These are phyloP conservation scores for Tachysurus vachellii DNA, from an alignment of 2,113 vertebrate genomes.

Conservation along the genomic window DNA sequence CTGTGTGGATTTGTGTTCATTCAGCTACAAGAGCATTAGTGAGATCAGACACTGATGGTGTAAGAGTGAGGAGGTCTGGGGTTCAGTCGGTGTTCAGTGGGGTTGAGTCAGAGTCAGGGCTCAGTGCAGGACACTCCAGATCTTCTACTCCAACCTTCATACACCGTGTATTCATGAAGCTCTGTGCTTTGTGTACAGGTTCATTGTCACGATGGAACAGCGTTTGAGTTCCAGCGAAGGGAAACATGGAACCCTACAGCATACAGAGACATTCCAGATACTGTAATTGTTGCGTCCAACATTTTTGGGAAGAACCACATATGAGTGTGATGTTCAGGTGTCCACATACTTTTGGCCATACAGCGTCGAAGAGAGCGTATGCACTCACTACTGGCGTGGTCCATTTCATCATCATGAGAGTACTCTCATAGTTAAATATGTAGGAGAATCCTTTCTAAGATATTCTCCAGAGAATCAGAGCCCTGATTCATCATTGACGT, in stretches of 20 bases:
- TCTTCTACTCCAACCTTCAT: neutral
- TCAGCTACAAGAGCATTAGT: neutral
- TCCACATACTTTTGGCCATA: neutral
- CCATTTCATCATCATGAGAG: constrained; percentile 33
- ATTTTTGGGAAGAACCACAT: neutral
- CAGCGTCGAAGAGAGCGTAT: neutral
- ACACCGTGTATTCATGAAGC: neutral
- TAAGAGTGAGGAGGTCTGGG: neutral
- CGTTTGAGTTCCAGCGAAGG: no score
- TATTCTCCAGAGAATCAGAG: constrained; percentile 24
- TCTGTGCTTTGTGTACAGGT: neutral
- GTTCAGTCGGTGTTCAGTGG: neutral
- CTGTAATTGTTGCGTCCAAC: neutral
- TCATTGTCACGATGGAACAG: neutral
- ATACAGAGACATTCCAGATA: neutral
- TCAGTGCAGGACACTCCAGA: neutral
- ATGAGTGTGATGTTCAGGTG: neutral
- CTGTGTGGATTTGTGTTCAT: neutral
- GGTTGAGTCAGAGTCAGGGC: neutral
- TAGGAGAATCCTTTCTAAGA: constrained; percentile 34
- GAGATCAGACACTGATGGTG: neutral
- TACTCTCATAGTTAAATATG: constrained; percentile 48
- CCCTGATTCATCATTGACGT: constrained; percentile 3
- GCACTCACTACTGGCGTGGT: constrained; percentile 1
- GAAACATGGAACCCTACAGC: neutral